Percentiles rank a stretch among this genome's conserved stretches.
phyloP scores from a whole-genome alignment of 2,113 vertebrate genomes.

The Tragulus kanchil region DNA sequence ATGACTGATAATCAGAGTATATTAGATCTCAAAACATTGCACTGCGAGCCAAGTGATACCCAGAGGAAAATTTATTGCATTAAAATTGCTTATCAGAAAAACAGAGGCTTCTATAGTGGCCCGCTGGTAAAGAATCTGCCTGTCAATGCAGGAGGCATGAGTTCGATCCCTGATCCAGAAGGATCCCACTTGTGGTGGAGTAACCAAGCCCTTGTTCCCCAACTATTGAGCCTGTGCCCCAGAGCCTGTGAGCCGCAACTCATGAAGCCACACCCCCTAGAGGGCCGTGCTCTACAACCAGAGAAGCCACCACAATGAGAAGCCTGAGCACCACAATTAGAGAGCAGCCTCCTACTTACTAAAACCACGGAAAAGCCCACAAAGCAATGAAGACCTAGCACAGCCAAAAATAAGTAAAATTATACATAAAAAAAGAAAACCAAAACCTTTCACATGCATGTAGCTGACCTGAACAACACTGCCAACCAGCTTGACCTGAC shows the following conservation, averaged over 20 bases:
- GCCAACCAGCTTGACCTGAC: conserved; percentile 6
- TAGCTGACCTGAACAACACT: not conserved
- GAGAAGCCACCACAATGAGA: not conserved
- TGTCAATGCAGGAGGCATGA: not conserved
- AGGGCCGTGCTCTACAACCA: not conserved
- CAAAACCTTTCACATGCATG: not conserved
- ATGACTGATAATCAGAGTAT: conserved; percentile 41
- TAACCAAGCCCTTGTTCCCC: not conserved
- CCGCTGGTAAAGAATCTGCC: not conserved
- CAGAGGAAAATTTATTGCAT: not conserved
- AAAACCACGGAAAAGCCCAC: not conserved
- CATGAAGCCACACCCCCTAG: not conserved
- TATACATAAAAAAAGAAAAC: not conserved
- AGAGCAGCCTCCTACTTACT: not conserved
- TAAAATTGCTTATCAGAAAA: conserved; percentile 23
- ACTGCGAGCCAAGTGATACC: not conserved
- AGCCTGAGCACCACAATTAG: not conserved
- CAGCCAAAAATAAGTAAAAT: not conserved
- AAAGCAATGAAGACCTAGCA: not conserved
- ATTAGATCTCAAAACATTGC: not conserved
- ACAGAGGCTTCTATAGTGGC: not conserved
- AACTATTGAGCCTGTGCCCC: not conserved
- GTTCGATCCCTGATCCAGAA: not conserved
- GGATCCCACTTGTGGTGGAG: not conserved
- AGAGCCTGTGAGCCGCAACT: not conserved